These are phyloP conservation scores for Limnephilus rhombicus DNA, from an alignment of 2,888 invertebrate species.

Conservation along the genomic window DNA sequence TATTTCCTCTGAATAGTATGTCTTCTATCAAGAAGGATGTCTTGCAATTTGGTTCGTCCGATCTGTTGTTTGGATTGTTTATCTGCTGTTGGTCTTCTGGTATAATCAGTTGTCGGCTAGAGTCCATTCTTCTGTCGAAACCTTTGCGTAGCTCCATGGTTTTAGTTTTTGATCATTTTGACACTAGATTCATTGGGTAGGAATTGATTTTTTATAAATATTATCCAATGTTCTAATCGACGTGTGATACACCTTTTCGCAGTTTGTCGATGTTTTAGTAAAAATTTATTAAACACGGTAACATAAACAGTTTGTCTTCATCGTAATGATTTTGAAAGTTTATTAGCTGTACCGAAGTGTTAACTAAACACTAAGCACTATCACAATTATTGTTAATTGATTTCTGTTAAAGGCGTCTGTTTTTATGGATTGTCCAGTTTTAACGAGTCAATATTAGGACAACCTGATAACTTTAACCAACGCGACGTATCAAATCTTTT, in stretches of 20 bases:
- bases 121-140: conserved; percentile 59
- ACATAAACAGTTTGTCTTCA: neutral
- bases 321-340: neutral
- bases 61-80: conserved; percentile 76
- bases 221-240: neutral
- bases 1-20: conserved; percentile 85
- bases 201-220: neutral
- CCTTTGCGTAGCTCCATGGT: conserved; percentile 64
- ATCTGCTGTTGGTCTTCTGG: conserved; percentile 80
- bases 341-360: neutral
- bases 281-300: neutral
- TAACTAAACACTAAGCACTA: neutral
- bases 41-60: conserved; percentile 73
- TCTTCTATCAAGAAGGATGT: conserved; percentile 96
- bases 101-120: conserved; percentile 76
- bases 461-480: too few relatives aligned
- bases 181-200: neutral
- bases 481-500: too few relatives aligned
- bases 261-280: neutral
- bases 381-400: neutral
- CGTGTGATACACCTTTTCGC: too few relatives aligned
- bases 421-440: neutral
- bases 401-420: too few relatives aligned
- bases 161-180: neutral
- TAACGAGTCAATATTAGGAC: too few relatives aligned